Conservation (phyloP, 2,888 invertebrate genomes). For the Macrophya alboannulata region DNA sequence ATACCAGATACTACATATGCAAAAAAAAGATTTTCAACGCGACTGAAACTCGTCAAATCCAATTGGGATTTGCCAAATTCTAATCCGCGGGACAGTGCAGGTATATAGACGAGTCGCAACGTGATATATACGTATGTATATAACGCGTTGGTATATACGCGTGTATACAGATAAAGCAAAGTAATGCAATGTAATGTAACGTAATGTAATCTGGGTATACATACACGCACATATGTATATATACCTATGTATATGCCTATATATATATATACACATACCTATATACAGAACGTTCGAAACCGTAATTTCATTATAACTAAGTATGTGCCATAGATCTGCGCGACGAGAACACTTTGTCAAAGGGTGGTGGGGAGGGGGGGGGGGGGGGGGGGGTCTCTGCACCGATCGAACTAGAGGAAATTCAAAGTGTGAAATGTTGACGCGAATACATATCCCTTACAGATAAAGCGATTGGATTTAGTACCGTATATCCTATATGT, state of each 20-base stretch:
- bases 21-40: background rate
- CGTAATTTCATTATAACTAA: conserved; percentile 28
- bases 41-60: background rate
- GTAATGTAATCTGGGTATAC: background rate
- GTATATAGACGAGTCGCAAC: background rate
- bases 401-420: background rate
- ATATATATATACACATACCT: too few relatives aligned
- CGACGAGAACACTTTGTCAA: background rate
- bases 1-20: too few relatives aligned
- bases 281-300: background rate
- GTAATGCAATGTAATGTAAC: background rate
- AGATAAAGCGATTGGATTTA: conserved; percentile 12
- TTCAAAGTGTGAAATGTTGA: conserved; percentile 5
- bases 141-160: too few relatives aligned
- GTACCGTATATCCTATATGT: too few relatives aligned
- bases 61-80: conserved; percentile 4
- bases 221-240: background rate
- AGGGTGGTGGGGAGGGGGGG: too few relatives aligned
- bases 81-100: background rate
- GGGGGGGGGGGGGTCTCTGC: too few relatives aligned
- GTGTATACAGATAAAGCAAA: background rate
- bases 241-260: too few relatives aligned
- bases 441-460: too few relatives aligned
- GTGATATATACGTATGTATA: too few relatives aligned
- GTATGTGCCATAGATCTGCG: conserved; percentile 1